Evolutionary conservation across 2,888 invertebrate genomes (phyloP).

Genomic region (Eupithecia vulgata): DNA sequence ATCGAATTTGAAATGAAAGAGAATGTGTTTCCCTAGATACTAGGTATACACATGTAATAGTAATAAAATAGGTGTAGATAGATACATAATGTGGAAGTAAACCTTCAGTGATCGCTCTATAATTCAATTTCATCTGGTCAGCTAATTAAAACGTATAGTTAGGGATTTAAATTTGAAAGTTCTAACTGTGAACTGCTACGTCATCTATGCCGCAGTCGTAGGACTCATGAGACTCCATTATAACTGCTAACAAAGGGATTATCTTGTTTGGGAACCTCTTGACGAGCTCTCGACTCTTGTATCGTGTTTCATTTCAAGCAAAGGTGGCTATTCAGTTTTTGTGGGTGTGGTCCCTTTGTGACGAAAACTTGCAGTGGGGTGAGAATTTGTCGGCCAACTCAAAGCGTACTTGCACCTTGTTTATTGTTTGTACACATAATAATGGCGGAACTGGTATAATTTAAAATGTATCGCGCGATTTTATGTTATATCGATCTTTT

Average conservation of each 20-base stretch:
- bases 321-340: conserved; percentile 75
- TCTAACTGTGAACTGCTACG: not conserved
- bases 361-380: conserved; percentile 56
- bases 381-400: conserved; percentile 67
- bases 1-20: not conserved
- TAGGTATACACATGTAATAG: not conserved
- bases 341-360: conserved; percentile 71
- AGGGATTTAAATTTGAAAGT: not conserved
- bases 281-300: conserved; percentile 72
- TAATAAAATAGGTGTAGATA: not conserved
- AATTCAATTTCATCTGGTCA: not conserved
- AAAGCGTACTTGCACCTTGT: conserved; percentile 63
- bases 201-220: conserved; percentile 17
- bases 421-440: conserved; percentile 53
- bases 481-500: conserved; percentile 18
- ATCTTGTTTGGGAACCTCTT: conserved; percentile 83
- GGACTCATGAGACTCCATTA: conserved; percentile 73
- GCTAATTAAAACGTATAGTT: too few species aligned
- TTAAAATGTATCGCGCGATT: conserved; percentile 50
- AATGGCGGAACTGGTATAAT: conserved; percentile 53
- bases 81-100: not conserved
- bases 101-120: not conserved
- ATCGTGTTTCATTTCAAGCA: conserved; percentile 73
- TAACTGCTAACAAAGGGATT: conserved; percentile 80
- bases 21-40: not conserved